Evolutionary conservation across 2,113 vertebrate genomes (phyloP), one percentile per base, ranked within the genome.

Genomic region (Pleuronectes platessa): DNA sequence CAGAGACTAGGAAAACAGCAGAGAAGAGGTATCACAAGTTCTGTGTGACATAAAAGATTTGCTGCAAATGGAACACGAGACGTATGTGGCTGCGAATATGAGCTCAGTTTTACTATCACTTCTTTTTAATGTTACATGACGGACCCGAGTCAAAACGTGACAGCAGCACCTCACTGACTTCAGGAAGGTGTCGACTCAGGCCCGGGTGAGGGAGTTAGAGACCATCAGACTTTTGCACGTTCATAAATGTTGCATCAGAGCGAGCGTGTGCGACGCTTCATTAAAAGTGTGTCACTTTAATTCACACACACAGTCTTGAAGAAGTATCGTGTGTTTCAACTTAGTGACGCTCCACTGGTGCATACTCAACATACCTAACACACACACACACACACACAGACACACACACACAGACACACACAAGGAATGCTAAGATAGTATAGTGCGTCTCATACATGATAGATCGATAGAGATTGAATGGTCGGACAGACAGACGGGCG

Each of bases 251-350:
- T 86, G 26, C 45, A 88, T 59, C 35, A 31, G 20, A n/a, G 61
- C 11, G 60, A 79, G 59, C 15, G 27, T 2, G 20, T 2, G 35
- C n/a, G 2, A 31, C 2, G 31, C 68, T 61, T 88, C 69, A 88
- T 87, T 81, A 79, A 73, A 71, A 67, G 71, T 49, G 49, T 58
- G 77, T 83, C 77, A 61, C 70, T 74, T 90, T 74, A 62, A 74
- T 79, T 84, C 62, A 61, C 74, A 74, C 67, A 18, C 54, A 15
- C 54, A 68, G 47, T 61, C 55, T 70, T 72, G 26, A 60, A 55
- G 49, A 21, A 20, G 65, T 59, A 26, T 64, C 21, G 42, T 54
- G 66, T 79, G 72, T 61, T 70, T 71, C n/a, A 49, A 69, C 24
- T 85, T 71, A 75, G 68, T 58, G 69, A 74, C 7, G 75, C 74